A percentile compares a stretch with the other conserved stretches of the same genome.
phyloP scores from a whole-genome alignment of 2,113 vertebrate genomes.

The Xerus inauris region DNA sequence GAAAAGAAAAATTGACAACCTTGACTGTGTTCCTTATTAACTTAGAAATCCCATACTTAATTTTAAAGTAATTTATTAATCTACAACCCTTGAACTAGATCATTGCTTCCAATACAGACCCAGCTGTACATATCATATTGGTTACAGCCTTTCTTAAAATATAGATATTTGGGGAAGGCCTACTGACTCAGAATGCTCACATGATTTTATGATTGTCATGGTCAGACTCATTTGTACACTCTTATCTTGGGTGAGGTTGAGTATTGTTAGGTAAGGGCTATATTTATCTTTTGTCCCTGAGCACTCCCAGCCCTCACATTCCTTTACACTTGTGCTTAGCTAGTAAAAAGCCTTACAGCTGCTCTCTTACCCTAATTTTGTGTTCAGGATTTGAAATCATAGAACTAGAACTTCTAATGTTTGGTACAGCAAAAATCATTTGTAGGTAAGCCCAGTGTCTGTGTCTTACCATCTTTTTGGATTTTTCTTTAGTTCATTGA shows the following conservation, averaged over 20 bases:
- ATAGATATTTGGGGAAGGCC: background rate
- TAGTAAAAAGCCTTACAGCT: background rate
- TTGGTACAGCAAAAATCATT: background rate
- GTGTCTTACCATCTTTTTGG: background rate
- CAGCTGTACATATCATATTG: background rate
- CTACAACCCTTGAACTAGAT: background rate
- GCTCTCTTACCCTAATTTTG: background rate
- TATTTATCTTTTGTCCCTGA: background rate
- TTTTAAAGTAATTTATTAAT: background rate
- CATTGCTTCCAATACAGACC: background rate
- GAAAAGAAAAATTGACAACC: background rate
- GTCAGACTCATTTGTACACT: background rate
- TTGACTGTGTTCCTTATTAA: background rate
- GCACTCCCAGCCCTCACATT: too few relatives aligned
- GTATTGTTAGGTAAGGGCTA: background rate
- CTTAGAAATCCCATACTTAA: background rate
- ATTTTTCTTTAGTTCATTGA: background rate
- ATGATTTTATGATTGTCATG: background rate
- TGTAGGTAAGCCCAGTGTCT: background rate
- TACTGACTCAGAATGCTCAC: background rate
- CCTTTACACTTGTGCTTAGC: fast-evolving
- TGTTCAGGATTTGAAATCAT: background rate
- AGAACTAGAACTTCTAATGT: background rate
- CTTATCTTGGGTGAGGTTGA: background rate
- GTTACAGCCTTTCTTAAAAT: background rate